A percentile compares a stretch with the other conserved stretches of the same genome.
phyloP scores from a whole-genome alignment of 2,797 vertebrate species.

The Schizopygopsis malacanthus region DNA sequence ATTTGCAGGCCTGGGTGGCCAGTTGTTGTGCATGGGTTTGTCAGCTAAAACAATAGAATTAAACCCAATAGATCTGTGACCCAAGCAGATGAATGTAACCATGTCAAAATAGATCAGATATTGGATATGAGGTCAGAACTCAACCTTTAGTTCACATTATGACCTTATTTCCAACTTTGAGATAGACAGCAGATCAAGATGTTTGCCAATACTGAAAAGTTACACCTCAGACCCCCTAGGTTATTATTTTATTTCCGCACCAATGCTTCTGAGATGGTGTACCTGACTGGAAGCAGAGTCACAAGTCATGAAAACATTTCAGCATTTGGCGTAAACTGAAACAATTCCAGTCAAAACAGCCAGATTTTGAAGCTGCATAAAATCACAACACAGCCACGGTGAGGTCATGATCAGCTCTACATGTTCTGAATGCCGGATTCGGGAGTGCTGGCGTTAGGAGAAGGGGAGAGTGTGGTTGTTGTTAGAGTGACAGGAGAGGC shows the following conservation, averaged over 20 bases:
- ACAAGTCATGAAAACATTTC: too few relatives aligned
- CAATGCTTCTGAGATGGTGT: too few relatives aligned
- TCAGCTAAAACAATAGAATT: background rate
- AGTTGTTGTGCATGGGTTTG: conserved; percentile 10
- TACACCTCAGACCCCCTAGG: background rate
- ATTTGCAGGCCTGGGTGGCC: background rate
- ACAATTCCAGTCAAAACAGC: conserved; percentile 49
- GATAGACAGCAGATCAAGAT: background rate
- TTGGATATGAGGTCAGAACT: background rate
- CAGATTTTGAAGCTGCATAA: conserved; percentile 25
- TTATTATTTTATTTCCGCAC: background rate
- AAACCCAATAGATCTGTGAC: background rate
- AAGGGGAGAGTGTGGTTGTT: conserved; percentile 23
- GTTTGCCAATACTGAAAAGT: background rate
- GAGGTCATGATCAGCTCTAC: conserved; percentile 35
- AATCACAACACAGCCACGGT: conserved; percentile 22
- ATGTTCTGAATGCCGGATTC: conserved; percentile 9
- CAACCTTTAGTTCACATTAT: background rate
- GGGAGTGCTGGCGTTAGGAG: conserved; percentile 17
- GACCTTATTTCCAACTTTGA: background rate
- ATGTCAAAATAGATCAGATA: conserved; percentile 4
- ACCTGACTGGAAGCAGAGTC: too few relatives aligned
- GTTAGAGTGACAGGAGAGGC: conserved; percentile 17
- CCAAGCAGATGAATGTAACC: conserved; percentile 1
- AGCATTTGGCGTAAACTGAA: conserved; percentile 44